These are phyloP conservation scores for Drosophila tropicalis DNA, from an alignment of 1,140 invertebrate species.

Conservation along the genomic window DNA sequence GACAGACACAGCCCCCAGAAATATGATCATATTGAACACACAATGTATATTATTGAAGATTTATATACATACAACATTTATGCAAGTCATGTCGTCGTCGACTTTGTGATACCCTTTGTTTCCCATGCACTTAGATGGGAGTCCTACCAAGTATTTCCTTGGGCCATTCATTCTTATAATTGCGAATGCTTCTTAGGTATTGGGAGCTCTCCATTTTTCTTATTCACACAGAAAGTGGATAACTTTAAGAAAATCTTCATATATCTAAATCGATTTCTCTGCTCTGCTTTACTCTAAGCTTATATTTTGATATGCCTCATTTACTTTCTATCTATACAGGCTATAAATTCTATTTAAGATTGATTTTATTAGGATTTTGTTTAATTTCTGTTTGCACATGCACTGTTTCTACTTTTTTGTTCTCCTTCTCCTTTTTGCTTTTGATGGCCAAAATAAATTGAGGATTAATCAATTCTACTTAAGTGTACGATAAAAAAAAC, in stretches of 20 bases:
- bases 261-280: no score
- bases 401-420: neutral
- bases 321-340: neutral
- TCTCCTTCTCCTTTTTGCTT: neutral
- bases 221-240: no score
- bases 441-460: neutral
- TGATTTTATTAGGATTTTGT: conserved; percentile 3
- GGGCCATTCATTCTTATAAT: no score
- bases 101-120: neutral
- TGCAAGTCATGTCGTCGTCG: neutral
- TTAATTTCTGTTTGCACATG: conserved; percentile 7
- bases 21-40: conserved; percentile 7
- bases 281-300: no score
- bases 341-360: conserved; percentile 1
- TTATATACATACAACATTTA: neutral
- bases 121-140: no score
- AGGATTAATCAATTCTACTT: conserved; percentile 11
- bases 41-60: neutral
- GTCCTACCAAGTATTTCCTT: no score
- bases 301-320: neutral
- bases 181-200: no score
- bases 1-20: conserved; percentile 6
- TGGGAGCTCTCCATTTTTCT: no score
- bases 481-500: neutral
- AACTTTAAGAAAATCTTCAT: neutral